phyloP scores from a whole-genome alignment of 2,797 vertebrate genomes.

The Xiphorhynchus erythropygius region DNA sequence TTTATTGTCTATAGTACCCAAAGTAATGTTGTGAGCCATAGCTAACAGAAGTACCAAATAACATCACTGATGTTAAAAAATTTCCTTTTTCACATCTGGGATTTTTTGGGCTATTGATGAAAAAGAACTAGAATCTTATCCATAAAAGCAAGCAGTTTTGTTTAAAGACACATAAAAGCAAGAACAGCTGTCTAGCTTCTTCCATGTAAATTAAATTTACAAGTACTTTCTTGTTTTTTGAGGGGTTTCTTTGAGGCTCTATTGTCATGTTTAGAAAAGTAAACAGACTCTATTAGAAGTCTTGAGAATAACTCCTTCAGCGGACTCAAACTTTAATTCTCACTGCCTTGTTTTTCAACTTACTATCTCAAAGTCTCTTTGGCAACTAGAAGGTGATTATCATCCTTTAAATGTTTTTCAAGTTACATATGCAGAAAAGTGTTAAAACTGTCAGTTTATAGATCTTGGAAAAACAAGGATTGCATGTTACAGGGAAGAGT shows the following conservation, averaged over 20 bases:
- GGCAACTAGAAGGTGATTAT: not conserved
- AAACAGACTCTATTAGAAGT: not conserved
- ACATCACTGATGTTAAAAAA: not conserved
- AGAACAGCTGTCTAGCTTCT: not conserved
- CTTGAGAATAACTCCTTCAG: not conserved
- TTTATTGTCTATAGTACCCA: conserved; percentile 52
- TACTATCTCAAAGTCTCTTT: not conserved
- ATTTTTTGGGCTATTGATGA: not conserved
- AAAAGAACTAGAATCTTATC: not conserved
- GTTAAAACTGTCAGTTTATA: not conserved
- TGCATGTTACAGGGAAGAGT: not conserved
- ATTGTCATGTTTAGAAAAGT: not conserved
- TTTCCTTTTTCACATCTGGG: not conserved
- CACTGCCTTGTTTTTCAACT: not conserved
- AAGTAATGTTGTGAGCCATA: not conserved
- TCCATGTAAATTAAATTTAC: not conserved
- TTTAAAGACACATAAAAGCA: not conserved
- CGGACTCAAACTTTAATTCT: not conserved
- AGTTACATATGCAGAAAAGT: not conserved
- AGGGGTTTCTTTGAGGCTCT: not conserved
- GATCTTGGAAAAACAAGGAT: not conserved
- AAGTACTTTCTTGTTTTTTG: not conserved
- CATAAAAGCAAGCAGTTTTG: not conserved
- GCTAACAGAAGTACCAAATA: not conserved
- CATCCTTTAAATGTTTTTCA: not conserved